Percentiles rank a stretch among this genome's conserved stretches.
phyloP scores from a whole-genome alignment of 2,797 vertebrate genomes.

The Tapera naevia region DNA sequence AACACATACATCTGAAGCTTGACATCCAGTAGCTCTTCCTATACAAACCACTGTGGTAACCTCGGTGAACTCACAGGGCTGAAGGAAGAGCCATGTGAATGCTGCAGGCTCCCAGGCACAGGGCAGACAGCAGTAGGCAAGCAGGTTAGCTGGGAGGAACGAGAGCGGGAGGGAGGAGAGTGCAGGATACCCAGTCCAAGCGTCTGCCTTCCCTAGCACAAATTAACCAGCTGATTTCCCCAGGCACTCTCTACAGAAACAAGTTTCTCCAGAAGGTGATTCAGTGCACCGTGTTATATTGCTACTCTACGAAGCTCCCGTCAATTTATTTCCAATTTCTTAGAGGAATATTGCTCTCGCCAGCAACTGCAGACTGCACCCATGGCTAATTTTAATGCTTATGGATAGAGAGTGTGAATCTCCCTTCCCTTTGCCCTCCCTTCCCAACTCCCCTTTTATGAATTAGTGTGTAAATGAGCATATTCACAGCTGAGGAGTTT shows the following conservation, averaged over 20 bases:
- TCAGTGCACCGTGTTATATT: neutral
- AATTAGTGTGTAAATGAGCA: neutral
- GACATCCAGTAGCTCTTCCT: neutral
- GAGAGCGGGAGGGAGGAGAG: neutral
- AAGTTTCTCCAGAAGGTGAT: neutral
- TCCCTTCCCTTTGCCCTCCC: neutral
- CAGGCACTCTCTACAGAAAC: neutral
- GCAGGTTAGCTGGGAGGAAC: neutral
- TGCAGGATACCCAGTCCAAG: neutral
- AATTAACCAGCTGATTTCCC: constrained; percentile 10
- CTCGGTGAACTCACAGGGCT: neutral
- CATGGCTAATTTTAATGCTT: neutral
- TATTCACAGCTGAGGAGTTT: neutral
- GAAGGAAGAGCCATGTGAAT: neutral
- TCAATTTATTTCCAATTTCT: neutral
- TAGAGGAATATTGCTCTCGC: neutral
- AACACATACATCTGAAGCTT: neutral
- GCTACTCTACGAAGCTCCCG: neutral
- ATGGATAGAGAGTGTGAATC: neutral
- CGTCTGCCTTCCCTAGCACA: neutral
- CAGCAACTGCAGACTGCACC: neutral
- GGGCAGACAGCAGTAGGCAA: neutral
- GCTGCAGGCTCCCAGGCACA: neutral
- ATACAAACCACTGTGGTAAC: neutral
- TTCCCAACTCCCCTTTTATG: neutral